Base-by-base conservation (phyloP, 2,113 vertebrate species). In the Sialia sialis region DNA sequence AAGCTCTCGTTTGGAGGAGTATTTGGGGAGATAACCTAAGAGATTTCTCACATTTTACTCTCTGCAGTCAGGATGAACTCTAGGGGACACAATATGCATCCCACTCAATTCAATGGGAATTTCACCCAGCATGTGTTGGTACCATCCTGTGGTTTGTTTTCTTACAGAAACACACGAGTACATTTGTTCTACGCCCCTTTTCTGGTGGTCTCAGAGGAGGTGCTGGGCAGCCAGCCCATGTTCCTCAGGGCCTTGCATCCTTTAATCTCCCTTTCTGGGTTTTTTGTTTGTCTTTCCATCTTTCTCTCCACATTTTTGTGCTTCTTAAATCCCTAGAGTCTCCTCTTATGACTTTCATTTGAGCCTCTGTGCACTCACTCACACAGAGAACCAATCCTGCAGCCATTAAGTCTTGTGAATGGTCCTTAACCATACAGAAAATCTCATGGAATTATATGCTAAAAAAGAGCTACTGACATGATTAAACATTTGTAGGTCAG, bases 211-310 rank as follows among this genome's bases (percentile, higher is more conserved):
- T 95, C 94, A 29, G 76, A 96, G 94, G 95, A 91, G 75, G 39
- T 48, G 56, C 95, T 94, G 88, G 90, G 95, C 92, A 95, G 88
- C 44, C 64, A 93, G 96, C 90, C 92, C 88, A 68, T 81, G 63
- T 78, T 77, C 72, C 79, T 89, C 48, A n/a, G 60, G 48, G 90
- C 43, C 36, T 52, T 62, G 32, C 64, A 93, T 88, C 76, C 68
- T 96, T 92, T 94, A 77, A 94, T 92, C 76, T 94, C 43, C 68
- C 48, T 52, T 94, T 86, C 56, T 3, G 13, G 3, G 0, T 74
- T 95, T 51, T 85, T 77, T 95, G 82, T 96, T 95, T 95, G 73
- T 93, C 68, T 96, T 95, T 93, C 90, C 90, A 81, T 95, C 60
- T 70, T 84, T 88, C 59, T 80, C 51, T 88, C 76, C 39, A 43